Evolutionary conservation across 2,797 vertebrate genomes (phyloP).

Genomic region (Poeciliopsis gracilis): DNA sequence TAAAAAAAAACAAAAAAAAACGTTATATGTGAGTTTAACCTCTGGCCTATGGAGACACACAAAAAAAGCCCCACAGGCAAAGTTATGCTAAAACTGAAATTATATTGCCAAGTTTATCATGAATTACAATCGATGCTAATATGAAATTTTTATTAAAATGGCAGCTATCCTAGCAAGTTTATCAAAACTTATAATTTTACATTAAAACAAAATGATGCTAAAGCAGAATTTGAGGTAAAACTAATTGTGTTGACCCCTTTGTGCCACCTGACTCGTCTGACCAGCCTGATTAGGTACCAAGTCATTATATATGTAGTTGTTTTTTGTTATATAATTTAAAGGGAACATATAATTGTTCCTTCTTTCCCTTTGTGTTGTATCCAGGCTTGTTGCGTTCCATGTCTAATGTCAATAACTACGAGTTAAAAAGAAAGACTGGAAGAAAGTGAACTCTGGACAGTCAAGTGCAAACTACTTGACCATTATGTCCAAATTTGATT

Average conservation of each 20-base stretch:
- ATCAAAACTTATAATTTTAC: neutral
- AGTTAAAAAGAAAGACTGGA: neutral
- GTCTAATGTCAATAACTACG: neutral
- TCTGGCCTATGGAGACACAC: constrained; percentile 1
- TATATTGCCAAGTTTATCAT: neutral
- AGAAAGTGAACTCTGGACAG: neutral
- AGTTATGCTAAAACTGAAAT: neutral
- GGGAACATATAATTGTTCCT: neutral
- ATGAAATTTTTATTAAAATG: neutral
- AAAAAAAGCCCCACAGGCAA: neutral
- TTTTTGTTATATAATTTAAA: constrained; percentile 4
- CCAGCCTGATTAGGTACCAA: neutral
- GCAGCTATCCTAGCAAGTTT: neutral
- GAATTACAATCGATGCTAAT: neutral
- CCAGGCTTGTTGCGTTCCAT: neutral
- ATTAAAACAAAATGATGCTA: neutral
- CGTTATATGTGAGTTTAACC: constrained; percentile 20
- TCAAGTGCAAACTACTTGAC: neutral
- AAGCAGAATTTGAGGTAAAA: too few species aligned
- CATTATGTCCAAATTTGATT: neutral
- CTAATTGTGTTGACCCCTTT: neutral
- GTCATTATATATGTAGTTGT: neutral
- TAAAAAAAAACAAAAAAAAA: neutral
- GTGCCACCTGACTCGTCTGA: neutral
- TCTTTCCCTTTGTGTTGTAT: neutral